Conservation (phyloP, 2,113 vertebrate genomes). For the Callorhinus ursinus region DNA sequence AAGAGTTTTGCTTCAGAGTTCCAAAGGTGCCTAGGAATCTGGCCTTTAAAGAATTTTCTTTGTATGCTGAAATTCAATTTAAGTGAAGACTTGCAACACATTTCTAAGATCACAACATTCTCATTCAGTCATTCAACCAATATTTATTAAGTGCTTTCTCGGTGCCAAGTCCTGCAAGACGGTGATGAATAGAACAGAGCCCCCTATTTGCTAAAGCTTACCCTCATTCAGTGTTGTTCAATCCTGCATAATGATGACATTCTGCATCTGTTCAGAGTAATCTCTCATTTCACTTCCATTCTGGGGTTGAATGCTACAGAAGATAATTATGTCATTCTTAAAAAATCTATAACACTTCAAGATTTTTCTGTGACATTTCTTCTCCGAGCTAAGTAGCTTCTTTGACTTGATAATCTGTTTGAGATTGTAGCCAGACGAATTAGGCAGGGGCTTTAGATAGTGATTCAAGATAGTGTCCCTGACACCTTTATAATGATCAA, state of each 20-base stretch:
- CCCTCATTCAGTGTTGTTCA: background rate
- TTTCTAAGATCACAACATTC: background rate
- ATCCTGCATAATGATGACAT: background rate
- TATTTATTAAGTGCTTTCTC: background rate
- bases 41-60: background rate
- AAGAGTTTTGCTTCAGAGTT: background rate
- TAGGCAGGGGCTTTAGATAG: background rate
- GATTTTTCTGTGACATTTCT: conserved; percentile 52
- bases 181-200: background rate
- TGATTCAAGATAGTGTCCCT: conserved; percentile 5
- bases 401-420: background rate
- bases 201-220: background rate
- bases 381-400: background rate
- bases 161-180: background rate
- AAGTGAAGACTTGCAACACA: background rate
- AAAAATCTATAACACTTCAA: conserved; percentile 27
- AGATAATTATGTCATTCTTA: conserved; percentile 38
- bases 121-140: background rate
- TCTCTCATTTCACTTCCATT: background rate
- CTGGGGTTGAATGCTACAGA: background rate
- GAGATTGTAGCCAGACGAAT: background rate
- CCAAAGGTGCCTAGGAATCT: background rate
- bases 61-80: background rate
- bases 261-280: background rate
- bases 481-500: background rate